Evolutionary conservation across 1,140 invertebrate genomes (phyloP), one percentile per base, ranked within the genome.

Genomic region (Rhopalosiphum padi): DNA sequence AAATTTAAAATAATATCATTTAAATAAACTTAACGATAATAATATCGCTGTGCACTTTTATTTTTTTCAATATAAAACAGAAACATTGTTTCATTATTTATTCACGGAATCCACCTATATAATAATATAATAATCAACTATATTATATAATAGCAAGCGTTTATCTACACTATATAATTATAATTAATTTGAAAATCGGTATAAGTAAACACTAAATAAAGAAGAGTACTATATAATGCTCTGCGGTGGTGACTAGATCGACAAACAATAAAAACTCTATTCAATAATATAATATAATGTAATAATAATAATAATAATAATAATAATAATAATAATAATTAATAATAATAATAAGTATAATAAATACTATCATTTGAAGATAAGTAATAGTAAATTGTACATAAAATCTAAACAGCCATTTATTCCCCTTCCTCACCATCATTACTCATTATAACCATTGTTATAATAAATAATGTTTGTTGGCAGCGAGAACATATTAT

Each of bases 401-500:
- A 23, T 91, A 91, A 91, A 83, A 92, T 85, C 91, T 92, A 92
- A 92, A 92, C 91, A 92, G 91, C 91, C 91, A 35, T 83, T 91
- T 51, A 48, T 85, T 48, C 35, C 91, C 53, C 55, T 83, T 83
- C 90, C 90, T 77, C 41, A 35, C n/a, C 43, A 23, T 46, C n/a
- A 68, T 82, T 83, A 91, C 23, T 46, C 2, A 46, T 48, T 77
- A 91, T 91, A 90, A n/a, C 3, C 53, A 37, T 35, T 90, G 23
- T 60, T 90, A 68, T 90, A 90, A 90, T 30, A 9, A 82, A 83
- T 82, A 46, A 92, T 83, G 85, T 92, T 92, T 22, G 30, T 51
- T 51, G 77, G 77, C 68, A 85, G 91, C 91, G 91, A 82, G 68
- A 77, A 82, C 46, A 83, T 82, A 68, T 60, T 25, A 37, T 91